Base-by-base conservation (phyloP, 2,113 vertebrate genomes). In the Dunckerocampus dactyliophorus region DNA sequence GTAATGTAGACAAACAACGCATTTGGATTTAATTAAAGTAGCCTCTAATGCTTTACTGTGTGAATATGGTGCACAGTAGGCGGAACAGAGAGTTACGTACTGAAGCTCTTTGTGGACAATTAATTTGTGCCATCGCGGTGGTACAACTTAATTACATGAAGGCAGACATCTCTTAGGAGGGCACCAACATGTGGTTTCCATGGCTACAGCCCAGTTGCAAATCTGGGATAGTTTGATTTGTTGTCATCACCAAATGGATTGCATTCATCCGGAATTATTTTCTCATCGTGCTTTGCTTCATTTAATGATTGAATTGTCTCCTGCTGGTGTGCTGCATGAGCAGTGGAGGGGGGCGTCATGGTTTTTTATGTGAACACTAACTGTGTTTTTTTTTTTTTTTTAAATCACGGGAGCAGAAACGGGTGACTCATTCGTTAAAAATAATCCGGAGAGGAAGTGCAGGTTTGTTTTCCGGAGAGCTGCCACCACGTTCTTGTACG, bases 151-250 rank as follows among this genome's bases (percentile, higher is more conserved):
- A 75, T 76, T 75, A 79, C 67, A 39, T 62, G 58, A 59, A 62
- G 46, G 59, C 42, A 59, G 48, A 21, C 59, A 64, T 61, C 52
- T 69, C 37, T 50, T 58, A 39, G 52, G 51, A 65, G 56, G 62
- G 61, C 37, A 62, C 54, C 66, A 71, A 81, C 65, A 58, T 72
- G 37, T 65, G 46, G 82, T 86, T 84, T 73, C 82, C 76, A 84
- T 82, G 82, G 59, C 65, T 69, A 84, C 84, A 68, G 69, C 69
- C 34, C 55, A 75, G 74, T 64, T 64, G 62, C 6, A 3, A 71
- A 24, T 49, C 59, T 65, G 28, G 76, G 59, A 65, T 31, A n/a
- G n/a, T 77, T 52, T 21, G 71, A 65, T 67, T 65, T 31, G 5
- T 54, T 31, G 15, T 54, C 7, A 19, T 42, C 16, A 54, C 17